Evolutionary conservation across 2,113 vertebrate species (phyloP).

Genomic region (Hoplias malabaricus): DNA sequence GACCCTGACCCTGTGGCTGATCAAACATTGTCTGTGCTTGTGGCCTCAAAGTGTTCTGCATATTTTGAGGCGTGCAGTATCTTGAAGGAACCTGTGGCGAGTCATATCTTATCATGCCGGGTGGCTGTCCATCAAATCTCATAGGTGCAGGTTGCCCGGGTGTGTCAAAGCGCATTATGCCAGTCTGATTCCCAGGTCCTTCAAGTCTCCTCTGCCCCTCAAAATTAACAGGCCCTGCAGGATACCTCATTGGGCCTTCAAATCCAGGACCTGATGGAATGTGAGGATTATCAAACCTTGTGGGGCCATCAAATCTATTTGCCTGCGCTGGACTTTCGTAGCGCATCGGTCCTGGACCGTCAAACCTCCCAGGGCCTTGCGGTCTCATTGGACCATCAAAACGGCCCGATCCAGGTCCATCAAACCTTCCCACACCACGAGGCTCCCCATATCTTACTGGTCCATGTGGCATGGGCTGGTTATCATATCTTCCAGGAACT

Average conservation of each 20-base stretch:
- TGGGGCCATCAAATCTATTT: slow-evolving; percentile 77
- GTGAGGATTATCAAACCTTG: slow-evolving; percentile 74
- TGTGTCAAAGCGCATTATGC: slow-evolving; percentile 79
- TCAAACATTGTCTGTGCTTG: slow-evolving; percentile 78
- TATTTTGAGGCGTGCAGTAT: slow-evolving; percentile 63
- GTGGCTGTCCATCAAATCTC: slow-evolving; percentile 80
- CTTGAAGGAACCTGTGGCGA: slow-evolving; percentile 75
- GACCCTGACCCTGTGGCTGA: slow-evolving; percentile 75
- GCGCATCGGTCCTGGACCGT: slow-evolving; percentile 55
- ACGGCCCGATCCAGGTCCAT: slow-evolving; percentile 60
- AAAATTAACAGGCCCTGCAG: slow-evolving; percentile 72
- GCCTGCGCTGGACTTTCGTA: slow-evolving; percentile 71
- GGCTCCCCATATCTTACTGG: slow-evolving; percentile 65
- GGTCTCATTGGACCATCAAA: slow-evolving; percentile 81
- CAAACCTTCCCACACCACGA: slow-evolving; percentile 70
- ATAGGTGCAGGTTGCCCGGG: slow-evolving; percentile 79
- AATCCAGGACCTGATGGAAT: slow-evolving; percentile 67
- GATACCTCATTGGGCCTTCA: slow-evolving; percentile 70
- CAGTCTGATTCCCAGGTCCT: slow-evolving; percentile 75
- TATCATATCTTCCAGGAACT: slow-evolving; percentile 71
- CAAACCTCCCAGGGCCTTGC: slow-evolving; percentile 62
- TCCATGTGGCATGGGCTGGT: slow-evolving; percentile 67
- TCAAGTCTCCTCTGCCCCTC: slow-evolving; percentile 76
- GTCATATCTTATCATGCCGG: slow-evolving; percentile 75
- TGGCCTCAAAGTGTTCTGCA: slow-evolving; percentile 73